phyloP scores from a whole-genome alignment of 2,113 vertebrate genomes.

The Microtus oregoni region DNA sequence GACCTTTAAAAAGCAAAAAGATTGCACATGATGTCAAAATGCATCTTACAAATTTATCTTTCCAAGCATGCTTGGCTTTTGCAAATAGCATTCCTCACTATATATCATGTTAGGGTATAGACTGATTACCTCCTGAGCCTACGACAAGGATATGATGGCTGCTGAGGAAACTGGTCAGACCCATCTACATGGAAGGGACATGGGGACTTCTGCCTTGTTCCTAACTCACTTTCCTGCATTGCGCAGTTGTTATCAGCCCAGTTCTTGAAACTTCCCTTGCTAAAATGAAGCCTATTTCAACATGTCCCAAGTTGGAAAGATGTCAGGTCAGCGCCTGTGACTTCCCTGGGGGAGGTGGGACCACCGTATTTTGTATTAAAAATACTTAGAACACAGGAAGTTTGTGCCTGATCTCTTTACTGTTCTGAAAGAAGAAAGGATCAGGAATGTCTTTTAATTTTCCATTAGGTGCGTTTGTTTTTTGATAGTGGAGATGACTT shows the following conservation, averaged over 20 bases:
- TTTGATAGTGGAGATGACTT: neutral
- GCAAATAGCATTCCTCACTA: neutral
- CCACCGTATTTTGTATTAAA: neutral
- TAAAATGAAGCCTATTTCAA: slow-evolving; percentile 48
- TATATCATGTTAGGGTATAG: neutral
- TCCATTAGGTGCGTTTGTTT: neutral
- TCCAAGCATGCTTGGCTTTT: neutral
- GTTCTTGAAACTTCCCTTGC: neutral
- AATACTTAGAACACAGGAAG: neutral
- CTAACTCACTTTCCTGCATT: neutral
- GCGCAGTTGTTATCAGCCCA: neutral
- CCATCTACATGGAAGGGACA: neutral
- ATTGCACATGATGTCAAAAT: neutral
- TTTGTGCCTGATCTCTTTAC: neutral
- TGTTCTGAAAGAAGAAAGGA: neutral
- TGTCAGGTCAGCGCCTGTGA: neutral
- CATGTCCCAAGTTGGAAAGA: slow-evolving; percentile 7
- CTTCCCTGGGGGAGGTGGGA: neutral
- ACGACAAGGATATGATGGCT: neutral
- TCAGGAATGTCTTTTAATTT: neutral
- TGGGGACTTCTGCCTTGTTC: neutral
- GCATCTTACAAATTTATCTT: neutral
- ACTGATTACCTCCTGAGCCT: neutral
- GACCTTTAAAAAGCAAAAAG: neutral
- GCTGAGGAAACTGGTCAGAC: neutral